Conservation (phyloP, 2,113 vertebrate species). For the Emydocephalus ijimae region DNA sequence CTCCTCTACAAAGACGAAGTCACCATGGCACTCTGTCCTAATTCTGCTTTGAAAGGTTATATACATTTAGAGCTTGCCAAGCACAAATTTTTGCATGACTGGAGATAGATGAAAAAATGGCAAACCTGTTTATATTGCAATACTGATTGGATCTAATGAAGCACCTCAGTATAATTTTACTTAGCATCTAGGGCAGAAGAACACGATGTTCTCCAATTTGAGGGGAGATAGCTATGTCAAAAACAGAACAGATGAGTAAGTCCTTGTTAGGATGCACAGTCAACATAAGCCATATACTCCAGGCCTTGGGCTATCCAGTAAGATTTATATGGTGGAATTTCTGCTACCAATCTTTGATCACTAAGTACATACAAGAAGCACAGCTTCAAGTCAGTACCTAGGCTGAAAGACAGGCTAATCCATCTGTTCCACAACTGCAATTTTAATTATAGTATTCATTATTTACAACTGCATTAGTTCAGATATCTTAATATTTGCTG, state of each 20-base stretch:
- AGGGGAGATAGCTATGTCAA: neutral
- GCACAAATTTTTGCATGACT: neutral
- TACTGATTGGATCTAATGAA: neutral
- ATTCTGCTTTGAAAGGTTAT: neutral
- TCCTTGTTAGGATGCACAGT: neutral
- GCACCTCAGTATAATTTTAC: neutral
- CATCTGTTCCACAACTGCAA: neutral
- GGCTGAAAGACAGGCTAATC: neutral
- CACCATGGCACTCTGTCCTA: neutral
- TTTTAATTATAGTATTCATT: neutral
- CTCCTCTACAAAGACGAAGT: neutral
- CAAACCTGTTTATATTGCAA: neutral
- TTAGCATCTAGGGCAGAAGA: neutral
- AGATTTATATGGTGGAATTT: slow-evolving; percentile 2
- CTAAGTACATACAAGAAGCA: neutral
- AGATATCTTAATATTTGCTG: neutral
- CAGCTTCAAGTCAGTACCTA: neutral
- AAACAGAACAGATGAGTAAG: neutral
- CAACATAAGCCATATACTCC: neutral
- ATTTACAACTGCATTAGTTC: neutral
- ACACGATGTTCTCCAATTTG: neutral
- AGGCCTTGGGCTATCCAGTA: neutral
- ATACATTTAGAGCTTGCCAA: neutral
- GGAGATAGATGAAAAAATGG: neutral
- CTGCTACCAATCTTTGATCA: neutral